Conservation (phyloP, 2,797 vertebrate species). For the Sphenopsis melanotis region DNA sequence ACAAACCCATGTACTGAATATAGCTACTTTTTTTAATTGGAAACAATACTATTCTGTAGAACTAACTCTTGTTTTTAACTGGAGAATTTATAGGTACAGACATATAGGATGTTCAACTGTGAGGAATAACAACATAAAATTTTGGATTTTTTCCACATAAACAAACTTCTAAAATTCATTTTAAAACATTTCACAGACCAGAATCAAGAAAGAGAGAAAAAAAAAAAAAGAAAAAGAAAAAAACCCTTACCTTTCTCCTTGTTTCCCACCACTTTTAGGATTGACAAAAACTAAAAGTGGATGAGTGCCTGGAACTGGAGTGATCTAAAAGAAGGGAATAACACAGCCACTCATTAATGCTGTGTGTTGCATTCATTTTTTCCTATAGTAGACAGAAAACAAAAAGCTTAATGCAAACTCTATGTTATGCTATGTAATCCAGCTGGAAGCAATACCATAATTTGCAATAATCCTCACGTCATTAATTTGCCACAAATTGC, state of each 20-base stretch:
- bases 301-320: constrained; percentile 91
- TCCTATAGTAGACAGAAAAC: constrained; percentile 58
- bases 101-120: background rate
- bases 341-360: constrained; percentile 54
- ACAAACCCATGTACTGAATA: background rate
- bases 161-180: background rate
- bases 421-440: constrained; percentile 24
- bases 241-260: constrained; percentile 87
- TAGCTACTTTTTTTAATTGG: background rate
- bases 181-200: background rate
- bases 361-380: constrained; percentile 47
- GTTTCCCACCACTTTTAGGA: constrained; percentile 95
- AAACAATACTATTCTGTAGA: background rate
- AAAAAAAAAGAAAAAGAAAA: background rate
- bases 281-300: constrained; percentile 95
- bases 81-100: background rate
- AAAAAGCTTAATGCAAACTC: constrained; percentile 60
- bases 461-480: background rate
- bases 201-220: background rate
- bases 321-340: constrained; percentile 83
- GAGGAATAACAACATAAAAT: background rate
- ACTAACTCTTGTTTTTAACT: background rate
- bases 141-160: background rate
- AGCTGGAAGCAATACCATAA: constrained; percentile 34
- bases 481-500: constrained; percentile 1